A percentile compares a stretch with the other conserved stretches of the same genome.
Conservation (phyloP, 2,888 invertebrate species). For the Azorinus chamasolen region DNA sequence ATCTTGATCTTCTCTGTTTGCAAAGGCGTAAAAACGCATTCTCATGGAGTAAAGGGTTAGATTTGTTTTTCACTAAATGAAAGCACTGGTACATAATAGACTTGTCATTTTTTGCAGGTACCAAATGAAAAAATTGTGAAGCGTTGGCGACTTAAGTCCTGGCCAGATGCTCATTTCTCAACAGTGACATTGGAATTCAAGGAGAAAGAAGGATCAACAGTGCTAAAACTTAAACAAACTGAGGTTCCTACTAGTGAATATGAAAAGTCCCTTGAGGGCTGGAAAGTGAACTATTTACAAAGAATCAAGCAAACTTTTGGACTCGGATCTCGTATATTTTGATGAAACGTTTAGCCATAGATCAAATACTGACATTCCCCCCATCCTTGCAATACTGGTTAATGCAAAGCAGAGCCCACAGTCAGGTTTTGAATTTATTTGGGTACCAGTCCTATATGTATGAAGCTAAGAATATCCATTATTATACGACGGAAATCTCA, state of each 20-base stretch:
- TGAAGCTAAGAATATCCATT: no score
- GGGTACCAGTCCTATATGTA: no score
- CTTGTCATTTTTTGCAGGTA: constrained; percentile 87
- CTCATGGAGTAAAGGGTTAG: no score
- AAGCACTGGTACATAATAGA: no score
- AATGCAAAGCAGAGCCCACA: no score
- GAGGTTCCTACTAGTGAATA: constrained; percentile 93
- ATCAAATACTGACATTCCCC: no score
- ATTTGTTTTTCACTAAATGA: no score
- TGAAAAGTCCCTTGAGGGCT: constrained; percentile 93
- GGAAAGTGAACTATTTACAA: constrained; percentile 96
- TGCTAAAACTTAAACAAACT: constrained; percentile 93
- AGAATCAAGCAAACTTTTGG: constrained; percentile 97
- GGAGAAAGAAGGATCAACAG: constrained; percentile 96
- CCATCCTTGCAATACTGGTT: no score
- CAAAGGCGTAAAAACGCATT: no score
- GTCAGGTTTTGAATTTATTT: no score
- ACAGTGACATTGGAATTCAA: constrained; percentile 94
- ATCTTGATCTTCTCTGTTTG: no score
- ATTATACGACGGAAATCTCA: no score
- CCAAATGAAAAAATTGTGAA: constrained; percentile 94
- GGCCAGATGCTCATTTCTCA: constrained; percentile 97
- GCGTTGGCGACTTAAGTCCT: constrained; percentile 97
- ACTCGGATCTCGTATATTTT: constrained; percentile 89
- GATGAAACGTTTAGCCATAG: constrained; percentile 54